Evolutionary conservation across 30 jellyfish, hydroid and myxozoan genomes (phyloP).

Genomic region (Mastigias papua): DNA sequence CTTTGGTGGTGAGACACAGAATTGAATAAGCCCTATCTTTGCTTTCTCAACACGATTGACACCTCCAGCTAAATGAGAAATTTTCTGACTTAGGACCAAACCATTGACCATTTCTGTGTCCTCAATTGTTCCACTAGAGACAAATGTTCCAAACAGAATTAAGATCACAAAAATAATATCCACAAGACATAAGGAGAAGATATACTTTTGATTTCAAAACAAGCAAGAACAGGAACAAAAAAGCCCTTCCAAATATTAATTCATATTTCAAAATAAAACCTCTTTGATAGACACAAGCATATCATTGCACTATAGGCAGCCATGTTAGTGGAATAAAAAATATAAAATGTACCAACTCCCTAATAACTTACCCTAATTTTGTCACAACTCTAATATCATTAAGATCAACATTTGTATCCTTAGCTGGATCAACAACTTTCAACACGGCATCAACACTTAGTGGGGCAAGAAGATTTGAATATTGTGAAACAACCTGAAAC

Average conservation of each 20-base stretch:
- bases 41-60: constrained; percentile 96
- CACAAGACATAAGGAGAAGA: no score
- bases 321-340: neutral
- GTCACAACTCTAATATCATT: constrained; percentile 89
- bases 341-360: neutral
- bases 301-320: no score
- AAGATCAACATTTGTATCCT: constrained; percentile 90
- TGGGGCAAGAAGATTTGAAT: constrained; percentile 96
- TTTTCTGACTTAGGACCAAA: constrained; percentile 85
- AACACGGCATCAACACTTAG: constrained; percentile 99
- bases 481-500: constrained; percentile 96
- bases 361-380: constrained; percentile 88
- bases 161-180: neutral
- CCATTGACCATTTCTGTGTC: constrained; percentile 99
- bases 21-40: constrained; percentile 94
- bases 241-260: no score
- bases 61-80: constrained; percentile 95
- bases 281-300: no score
- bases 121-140: constrained; percentile 95
- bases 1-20: constrained; percentile 98
- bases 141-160: neutral
- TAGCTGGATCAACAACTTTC: constrained; percentile 83
- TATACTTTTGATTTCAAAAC: no score
- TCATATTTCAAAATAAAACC: no score
- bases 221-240: no score